Evolutionary conservation across 2,113 vertebrate genomes (phyloP).

Genomic region (Phylloscopus whistleri): DNA sequence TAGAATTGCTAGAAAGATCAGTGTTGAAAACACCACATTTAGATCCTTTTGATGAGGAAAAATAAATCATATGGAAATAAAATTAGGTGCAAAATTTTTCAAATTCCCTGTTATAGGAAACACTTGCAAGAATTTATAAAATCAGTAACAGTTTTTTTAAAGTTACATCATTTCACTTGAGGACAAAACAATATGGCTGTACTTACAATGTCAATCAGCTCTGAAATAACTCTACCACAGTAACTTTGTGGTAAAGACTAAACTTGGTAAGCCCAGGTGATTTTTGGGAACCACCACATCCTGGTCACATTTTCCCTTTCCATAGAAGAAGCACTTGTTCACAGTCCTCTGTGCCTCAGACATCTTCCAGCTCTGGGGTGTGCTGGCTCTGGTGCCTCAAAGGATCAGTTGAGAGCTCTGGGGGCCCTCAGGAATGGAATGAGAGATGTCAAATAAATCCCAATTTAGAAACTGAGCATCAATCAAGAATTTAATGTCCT

Average conservation of each 20-base stretch:
- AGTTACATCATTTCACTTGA: neutral
- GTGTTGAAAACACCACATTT: neutral
- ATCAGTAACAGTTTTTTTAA: neutral
- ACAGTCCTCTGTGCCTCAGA: neutral
- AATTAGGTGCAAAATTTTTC: neutral
- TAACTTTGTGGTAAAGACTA: neutral
- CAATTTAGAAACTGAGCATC: neutral
- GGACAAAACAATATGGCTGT: neutral
- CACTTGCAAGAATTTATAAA: neutral
- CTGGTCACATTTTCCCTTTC: neutral
- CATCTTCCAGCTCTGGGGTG: rapidly evolving
- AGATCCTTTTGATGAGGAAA: neutral
- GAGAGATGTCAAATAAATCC: neutral
- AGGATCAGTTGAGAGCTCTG: rapidly evolving
- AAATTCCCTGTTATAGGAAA: neutral
- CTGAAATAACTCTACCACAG: neutral
- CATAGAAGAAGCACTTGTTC: rapidly evolving
- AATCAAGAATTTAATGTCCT: neutral
- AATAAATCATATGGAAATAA: conserved; percentile 6
- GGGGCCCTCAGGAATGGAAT: rapidly evolving
- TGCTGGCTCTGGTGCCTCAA: rapidly evolving
- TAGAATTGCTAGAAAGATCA: neutral
- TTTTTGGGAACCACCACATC: neutral
- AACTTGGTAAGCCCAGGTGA: neutral
- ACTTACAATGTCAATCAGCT: neutral